Evolutionary conservation across 1,140 invertebrate genomes (phyloP), one percentile per base, ranked within the genome.

Genomic region (Ladona fulva): DNA sequence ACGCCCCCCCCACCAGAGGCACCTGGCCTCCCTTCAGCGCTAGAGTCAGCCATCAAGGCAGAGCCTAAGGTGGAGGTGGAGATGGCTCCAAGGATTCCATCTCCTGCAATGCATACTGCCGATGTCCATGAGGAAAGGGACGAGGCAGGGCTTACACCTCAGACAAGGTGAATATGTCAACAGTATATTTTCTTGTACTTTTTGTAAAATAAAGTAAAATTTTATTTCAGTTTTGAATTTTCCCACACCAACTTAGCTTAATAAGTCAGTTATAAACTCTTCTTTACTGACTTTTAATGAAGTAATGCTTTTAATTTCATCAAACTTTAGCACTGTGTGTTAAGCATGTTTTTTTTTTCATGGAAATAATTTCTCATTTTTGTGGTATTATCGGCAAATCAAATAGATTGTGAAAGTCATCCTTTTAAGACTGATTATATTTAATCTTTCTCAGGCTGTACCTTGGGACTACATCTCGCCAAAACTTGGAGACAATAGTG

Each of bases 401-500:
- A n/a, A n/a, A n/a, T n/a, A n/a, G n/a, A n/a, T n/a, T 52, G 44
- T 52, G 44, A 52, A 52, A 19, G 44, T 11, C 10, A 11, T 19
- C 19, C 44, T 11, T 11, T 52, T 11, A 52, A 52, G 10, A 52
- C 19, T 52, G 44, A 22, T 66, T 19, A 66, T 66, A 25, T 75
- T 75, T 75, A 8, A 42, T 75, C n/a, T n/a, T n/a, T n/a, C n/a
- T 10, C 74, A 75, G 91, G 37, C 83, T 93, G 11, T 94, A 93
- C 81, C 84, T 92, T 75, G 90, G 93, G 24, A 94, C 91, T 81
- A 94, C 93, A 37, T 95, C 95, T 74, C 90, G 95, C 59, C 94
- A 97, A 83, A 99, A 98, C 84, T 87, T 99, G 78, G 96, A 99
- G 84, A 98, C 97, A 0, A 99, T 99, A 79, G 96, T 98, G 11